A percentile compares a stretch with the other conserved stretches of the same genome.
These are phyloP conservation scores for Pelochelys cantorii DNA, from an alignment of 2,797 vertebrate genomes.

Conservation along the genomic window DNA sequence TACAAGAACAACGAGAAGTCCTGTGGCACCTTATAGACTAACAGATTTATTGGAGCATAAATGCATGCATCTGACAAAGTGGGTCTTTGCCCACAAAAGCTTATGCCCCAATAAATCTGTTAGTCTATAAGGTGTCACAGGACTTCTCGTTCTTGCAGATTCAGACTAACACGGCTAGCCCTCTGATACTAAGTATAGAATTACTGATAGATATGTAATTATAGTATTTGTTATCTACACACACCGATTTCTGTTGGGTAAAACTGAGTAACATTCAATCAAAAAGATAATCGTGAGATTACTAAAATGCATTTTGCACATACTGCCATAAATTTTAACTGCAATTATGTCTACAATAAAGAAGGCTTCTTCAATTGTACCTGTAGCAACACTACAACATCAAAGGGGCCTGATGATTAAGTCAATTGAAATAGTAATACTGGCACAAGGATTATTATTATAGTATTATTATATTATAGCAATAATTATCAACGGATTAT, in stretches of 20 bases:
- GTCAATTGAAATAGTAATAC: conserved; percentile 72
- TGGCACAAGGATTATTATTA: neutral
- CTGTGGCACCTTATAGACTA: too few species aligned
- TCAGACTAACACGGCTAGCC: too few species aligned
- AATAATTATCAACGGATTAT: too few species aligned
- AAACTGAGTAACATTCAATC: neutral
- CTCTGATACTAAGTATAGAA: neutral
- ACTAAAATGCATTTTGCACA: neutral
- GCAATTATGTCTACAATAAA: conserved; percentile 7
- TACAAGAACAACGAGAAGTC: neutral
- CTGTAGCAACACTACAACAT: conserved; percentile 71
- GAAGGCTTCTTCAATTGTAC: conserved; percentile 75
- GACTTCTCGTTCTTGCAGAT: too few species aligned
- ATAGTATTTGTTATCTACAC: neutral
- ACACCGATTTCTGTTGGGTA: neutral
- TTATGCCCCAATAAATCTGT: too few species aligned
- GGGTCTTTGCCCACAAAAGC: too few species aligned
- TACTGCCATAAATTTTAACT: conserved; percentile 46
- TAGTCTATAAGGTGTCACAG: too few species aligned
- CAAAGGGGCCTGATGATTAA: conserved; percentile 75
- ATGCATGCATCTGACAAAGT: too few species aligned
- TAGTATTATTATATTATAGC: too few species aligned
- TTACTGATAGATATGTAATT: neutral
- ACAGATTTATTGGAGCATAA: too few species aligned
- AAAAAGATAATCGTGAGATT: neutral